These are phyloP conservation scores for Paramormyrops kingsleyae DNA, from an alignment of 2,113 vertebrate genomes.

Conservation along the genomic window DNA sequence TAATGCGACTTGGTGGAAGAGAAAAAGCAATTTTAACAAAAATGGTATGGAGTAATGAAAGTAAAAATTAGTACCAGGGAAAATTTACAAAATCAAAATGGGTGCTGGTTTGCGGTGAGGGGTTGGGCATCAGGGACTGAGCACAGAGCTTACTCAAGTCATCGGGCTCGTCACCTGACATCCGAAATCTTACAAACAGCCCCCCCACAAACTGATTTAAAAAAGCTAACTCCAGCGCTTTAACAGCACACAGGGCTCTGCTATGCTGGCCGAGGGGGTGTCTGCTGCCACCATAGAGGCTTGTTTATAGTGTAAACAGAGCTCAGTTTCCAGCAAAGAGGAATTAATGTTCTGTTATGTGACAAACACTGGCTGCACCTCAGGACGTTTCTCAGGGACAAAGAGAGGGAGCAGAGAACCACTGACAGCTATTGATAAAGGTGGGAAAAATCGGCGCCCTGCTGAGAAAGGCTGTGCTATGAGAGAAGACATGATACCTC, in stretches of 20 bases:
- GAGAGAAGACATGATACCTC: background rate
- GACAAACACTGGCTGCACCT: slow-evolving; percentile 14
- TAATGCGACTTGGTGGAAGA: background rate
- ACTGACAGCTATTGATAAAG: slow-evolving; percentile 27
- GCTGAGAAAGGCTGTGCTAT: background rate
- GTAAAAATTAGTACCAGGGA: background rate
- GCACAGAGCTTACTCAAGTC: background rate
- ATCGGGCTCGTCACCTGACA: background rate
- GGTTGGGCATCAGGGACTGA: background rate
- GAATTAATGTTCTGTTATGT: background rate
- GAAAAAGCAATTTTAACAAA: background rate
- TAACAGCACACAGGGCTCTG: background rate
- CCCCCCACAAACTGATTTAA: background rate
- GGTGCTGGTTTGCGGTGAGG: background rate
- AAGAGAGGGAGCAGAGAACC: slow-evolving; percentile 11
- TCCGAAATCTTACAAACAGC: background rate
- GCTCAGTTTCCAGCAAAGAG: background rate
- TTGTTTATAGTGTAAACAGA: slow-evolving; percentile 37
- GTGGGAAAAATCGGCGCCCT: slow-evolving; percentile 13
- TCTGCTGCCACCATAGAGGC: slow-evolving; percentile 10
- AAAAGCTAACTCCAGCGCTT: background rate
- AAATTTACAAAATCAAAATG: background rate
- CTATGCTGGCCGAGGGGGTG: background rate
- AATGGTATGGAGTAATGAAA: background rate
- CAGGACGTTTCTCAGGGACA: background rate